These are phyloP conservation scores for Dexiosoma caninum DNA, from an alignment of 2,888 invertebrate species.

Conservation along the genomic window DNA sequence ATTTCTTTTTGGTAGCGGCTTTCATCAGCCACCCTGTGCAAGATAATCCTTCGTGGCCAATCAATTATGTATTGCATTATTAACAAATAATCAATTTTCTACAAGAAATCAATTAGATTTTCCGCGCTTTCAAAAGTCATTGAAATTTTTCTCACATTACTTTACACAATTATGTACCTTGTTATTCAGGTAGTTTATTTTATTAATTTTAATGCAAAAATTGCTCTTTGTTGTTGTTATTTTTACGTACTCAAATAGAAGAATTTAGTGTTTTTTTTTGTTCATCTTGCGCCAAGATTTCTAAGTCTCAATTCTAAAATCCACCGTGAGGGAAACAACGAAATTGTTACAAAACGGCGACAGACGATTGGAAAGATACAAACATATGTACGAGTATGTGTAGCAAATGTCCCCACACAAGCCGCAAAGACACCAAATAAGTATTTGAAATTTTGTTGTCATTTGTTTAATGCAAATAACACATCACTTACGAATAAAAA, in stretches of 20 bases:
- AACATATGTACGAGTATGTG: too few relatives aligned
- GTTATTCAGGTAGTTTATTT: not conserved
- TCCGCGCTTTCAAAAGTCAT: constrained; percentile 5
- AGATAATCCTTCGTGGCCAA: too few relatives aligned
- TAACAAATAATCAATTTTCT: too few relatives aligned
- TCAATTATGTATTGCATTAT: too few relatives aligned
- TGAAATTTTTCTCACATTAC: constrained; percentile 26
- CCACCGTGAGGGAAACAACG: not conserved
- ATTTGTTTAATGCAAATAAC: not conserved
- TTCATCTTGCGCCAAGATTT: not conserved
- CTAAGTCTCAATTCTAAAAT: not conserved
- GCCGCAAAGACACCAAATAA: too few relatives aligned
- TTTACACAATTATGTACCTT: not conserved
- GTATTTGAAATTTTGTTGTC: not conserved
- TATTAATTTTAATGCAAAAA: constrained; percentile 22
- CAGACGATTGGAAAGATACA: too few relatives aligned
- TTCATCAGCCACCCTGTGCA: too few relatives aligned
- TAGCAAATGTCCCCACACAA: too few relatives aligned
- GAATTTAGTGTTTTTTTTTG: not conserved
- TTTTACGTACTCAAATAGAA: not conserved
- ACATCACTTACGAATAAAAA: too few relatives aligned
- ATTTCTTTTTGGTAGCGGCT: too few relatives aligned
- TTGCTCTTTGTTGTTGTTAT: not conserved
- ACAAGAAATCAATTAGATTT: too few relatives aligned
- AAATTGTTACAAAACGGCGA: not conserved